Base-by-base conservation (phyloP, 2,113 vertebrate species). In the Tupaia chinensis region DNA sequence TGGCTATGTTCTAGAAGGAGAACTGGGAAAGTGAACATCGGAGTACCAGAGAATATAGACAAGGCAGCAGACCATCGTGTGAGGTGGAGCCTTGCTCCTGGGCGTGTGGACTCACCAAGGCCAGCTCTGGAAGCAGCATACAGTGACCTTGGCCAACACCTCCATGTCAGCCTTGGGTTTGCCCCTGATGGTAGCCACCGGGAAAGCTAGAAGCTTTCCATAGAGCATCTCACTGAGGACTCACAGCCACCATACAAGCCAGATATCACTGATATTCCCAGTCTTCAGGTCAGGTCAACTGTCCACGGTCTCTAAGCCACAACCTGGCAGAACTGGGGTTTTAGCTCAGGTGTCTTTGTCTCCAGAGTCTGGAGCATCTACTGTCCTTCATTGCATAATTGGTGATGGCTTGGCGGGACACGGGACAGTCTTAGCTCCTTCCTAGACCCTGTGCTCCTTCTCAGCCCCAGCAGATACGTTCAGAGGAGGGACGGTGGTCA, bases 81-180 rank as follows among this genome's bases (percentile, higher is more conserved):
- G 61, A 61, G 88, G 63, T 1, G 5, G 0, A 17, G 17, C 58
- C 77, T 54, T 70, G 60, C 34, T 32, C 19, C 56, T n/a, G 63
- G 63, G 74, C 11, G 16, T 0, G 0, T 0, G 25, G 20, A 29
- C 32, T 87, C 9, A 77, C 58, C 15, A 17, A 16, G 58, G 34
- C n/a, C 3, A 11, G 6, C 34, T n/a, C 44, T 7, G 7, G 22
- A 34, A 53, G 4, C 32, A 22, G 61, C 2, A 25, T 6, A 9
- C 23, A 15, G 72, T 20, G 13, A 53, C 32, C 81, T 70, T 0
- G 4, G 17, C 58, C 20, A 22, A 66, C 60, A 1, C 78, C 27
- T 83, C 53, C 6, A 0, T 5, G 8, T 54, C 9, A 11, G 27
- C 29, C 74, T 54, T 66, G 73, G 2, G 6, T 72, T 63, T 81